These are phyloP conservation scores for Vultur gryphus DNA, from an alignment of 2,797 vertebrate species.

Conservation along the genomic window DNA sequence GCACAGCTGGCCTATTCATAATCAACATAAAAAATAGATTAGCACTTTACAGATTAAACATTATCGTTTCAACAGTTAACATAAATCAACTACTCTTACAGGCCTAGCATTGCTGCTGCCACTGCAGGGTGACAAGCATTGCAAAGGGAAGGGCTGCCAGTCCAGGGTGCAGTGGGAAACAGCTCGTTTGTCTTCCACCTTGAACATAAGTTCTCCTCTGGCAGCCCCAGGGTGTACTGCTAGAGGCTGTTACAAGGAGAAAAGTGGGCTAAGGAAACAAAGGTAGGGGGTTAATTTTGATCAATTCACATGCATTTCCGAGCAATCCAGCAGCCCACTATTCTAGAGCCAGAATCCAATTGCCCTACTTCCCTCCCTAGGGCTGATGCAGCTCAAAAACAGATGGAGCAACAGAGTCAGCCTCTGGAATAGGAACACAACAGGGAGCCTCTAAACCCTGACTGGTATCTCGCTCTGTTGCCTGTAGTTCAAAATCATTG, in stretches of 20 bases:
- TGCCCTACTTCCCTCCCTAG: neutral
- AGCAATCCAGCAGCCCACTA: neutral
- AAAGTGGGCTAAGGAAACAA: neutral
- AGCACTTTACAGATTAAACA: conserved; percentile 82
- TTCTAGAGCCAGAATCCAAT: neutral
- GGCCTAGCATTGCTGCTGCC: neutral
- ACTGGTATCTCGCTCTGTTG: neutral
- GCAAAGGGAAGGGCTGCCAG: neutral
- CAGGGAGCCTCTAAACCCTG: neutral
- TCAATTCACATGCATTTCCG: neutral
- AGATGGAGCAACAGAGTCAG: neutral
- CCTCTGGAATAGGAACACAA: neutral
- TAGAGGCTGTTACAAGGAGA: neutral
- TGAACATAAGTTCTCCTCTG: neutral
- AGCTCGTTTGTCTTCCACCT: neutral
- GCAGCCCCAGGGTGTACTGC: neutral
- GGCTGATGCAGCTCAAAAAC: neutral
- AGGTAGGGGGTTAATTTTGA: neutral
- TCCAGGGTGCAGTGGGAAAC: neutral
- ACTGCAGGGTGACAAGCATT: neutral
- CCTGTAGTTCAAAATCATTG: neutral
- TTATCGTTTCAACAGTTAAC: conserved; percentile 78
- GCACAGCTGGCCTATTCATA: conserved; percentile 82
- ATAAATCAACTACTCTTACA: conserved; percentile 74
- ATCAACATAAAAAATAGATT: conserved; percentile 84